A percentile compares a stretch with the other conserved stretches of the same genome.
These are phyloP conservation scores for Sesamia inferens DNA, from an alignment of 2,888 invertebrate genomes.

Conservation along the genomic window DNA sequence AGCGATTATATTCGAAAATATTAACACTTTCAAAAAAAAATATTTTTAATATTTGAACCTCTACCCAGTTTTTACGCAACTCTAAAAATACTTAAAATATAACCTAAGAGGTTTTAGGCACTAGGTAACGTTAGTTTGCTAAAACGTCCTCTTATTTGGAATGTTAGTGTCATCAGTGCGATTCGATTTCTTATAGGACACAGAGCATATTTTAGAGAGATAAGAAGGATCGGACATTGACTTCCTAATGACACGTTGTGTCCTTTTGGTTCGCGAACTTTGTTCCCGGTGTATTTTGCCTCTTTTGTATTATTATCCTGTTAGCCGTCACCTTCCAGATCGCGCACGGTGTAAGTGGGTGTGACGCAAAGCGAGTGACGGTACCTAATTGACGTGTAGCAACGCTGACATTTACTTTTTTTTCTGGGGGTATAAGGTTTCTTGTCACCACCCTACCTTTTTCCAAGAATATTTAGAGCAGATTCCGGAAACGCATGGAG, in stretches of 20 bases:
- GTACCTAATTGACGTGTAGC: constrained; percentile 26
- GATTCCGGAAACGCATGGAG: not conserved
- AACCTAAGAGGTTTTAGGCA: too few relatives aligned
- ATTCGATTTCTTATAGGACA: not conserved
- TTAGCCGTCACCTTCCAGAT: constrained; percentile 1
- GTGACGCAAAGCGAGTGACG: constrained; percentile 13
- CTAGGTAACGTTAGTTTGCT: too few relatives aligned
- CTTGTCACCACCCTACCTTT: constrained; percentile 1
- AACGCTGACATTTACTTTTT: constrained; percentile 25
- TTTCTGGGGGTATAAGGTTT: not conserved
- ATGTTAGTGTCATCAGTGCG: not conserved
- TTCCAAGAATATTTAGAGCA: not conserved
- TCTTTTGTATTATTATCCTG: constrained; percentile 25
- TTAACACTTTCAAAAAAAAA: too few relatives aligned
- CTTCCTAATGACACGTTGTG: not conserved
- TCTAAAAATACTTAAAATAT: too few relatives aligned
- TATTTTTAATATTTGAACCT: too few relatives aligned
- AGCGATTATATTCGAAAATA: too few relatives aligned
- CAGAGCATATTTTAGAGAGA: constrained; percentile 1
- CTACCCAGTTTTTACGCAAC: too few relatives aligned
- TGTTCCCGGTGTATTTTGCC: constrained; percentile 3
- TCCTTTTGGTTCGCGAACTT: not conserved
- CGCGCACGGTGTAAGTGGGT: not conserved
- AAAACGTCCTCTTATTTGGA: not conserved
- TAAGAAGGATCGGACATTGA: constrained; percentile 16